phyloP scores from a whole-genome alignment of 2,888 invertebrate species.

The Drosophila mulleri region DNA sequence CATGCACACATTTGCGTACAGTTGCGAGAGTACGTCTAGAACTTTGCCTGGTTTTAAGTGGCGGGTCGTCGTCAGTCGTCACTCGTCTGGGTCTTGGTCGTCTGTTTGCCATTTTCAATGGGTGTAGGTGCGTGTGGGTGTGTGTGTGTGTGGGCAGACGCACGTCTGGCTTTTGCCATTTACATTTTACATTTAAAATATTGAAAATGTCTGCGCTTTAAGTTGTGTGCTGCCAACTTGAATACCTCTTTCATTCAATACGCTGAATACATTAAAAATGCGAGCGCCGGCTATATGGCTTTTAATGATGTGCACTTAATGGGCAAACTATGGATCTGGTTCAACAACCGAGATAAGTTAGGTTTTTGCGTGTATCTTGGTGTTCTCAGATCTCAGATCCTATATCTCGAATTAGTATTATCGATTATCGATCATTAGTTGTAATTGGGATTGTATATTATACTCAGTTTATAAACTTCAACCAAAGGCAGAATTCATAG shows the following conservation, averaged over 20 bases:
- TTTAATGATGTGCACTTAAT: not conserved
- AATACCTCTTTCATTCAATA: not conserved
- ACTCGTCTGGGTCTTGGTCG: constrained; percentile 53
- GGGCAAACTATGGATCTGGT: not conserved
- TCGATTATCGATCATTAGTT: no score
- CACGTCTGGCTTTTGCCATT: constrained; percentile 37
- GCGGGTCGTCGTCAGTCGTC: constrained; percentile 34
- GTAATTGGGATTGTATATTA: no score
- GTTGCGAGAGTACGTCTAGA: constrained; percentile 60
- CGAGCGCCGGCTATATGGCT: not conserved
- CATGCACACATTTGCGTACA: constrained; percentile 14
- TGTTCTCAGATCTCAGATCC: no score
- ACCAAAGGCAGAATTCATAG: not conserved
- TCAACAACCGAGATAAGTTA: not conserved
- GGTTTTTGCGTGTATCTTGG: not conserved
- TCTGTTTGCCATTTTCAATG: constrained; percentile 14
- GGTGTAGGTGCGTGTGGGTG: not conserved
- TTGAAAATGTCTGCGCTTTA: constrained; percentile 58
- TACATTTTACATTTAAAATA: constrained; percentile 60
- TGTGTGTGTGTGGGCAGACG: constrained; percentile 19
- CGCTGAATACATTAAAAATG: not conserved
- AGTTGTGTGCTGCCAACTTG: constrained; percentile 7
- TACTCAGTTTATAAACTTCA: no score
- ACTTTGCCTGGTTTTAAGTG: constrained; percentile 69
- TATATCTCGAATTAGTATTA: no score